phyloP scores from a whole-genome alignment of 1,140 invertebrate genomes.

The Lerema accius region DNA sequence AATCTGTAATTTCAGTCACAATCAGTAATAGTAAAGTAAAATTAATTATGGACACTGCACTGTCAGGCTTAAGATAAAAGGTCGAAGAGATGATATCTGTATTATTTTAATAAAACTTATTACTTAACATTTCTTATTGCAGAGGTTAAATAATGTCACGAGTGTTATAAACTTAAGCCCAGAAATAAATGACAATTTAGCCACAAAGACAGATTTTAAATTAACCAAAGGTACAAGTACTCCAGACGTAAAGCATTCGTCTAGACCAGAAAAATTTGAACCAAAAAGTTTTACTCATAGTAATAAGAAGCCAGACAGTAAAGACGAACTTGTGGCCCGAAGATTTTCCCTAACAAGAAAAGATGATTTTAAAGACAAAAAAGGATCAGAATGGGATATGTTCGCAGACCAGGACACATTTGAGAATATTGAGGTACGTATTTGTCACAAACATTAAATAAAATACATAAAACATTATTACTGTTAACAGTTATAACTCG shows the following conservation, averaged over 20 bases:
- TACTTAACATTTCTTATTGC: no score
- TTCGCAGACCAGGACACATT: conserved; percentile 95
- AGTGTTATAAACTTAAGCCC: not conserved
- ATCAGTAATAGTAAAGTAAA: no score
- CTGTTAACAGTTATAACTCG: no score
- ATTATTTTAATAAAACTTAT: no score
- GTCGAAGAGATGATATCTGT: no score
- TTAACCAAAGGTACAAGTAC: not conserved
- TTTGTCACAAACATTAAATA: no score
- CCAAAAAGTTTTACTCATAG: conserved; percentile 1
- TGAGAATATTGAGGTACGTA: conserved; percentile 91
- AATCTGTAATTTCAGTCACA: no score
- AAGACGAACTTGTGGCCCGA: not conserved
- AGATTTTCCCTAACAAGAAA: conserved; percentile 26
- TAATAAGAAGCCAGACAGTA: conserved; percentile 27
- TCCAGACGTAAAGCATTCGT: not conserved
- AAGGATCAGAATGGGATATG: conserved; percentile 90
- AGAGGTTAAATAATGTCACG: conserved; percentile 38
- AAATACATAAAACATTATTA: no score
- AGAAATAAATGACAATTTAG: conserved; percentile 9
- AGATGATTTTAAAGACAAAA: conserved; percentile 62
- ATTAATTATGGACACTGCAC: no score
- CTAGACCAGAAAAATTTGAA: conserved; percentile 25
- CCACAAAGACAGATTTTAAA: not conserved
- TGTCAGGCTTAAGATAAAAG: no score